These are phyloP conservation scores for Pedetes capensis DNA, from an alignment of 2,113 vertebrate species.

Conservation along the genomic window DNA sequence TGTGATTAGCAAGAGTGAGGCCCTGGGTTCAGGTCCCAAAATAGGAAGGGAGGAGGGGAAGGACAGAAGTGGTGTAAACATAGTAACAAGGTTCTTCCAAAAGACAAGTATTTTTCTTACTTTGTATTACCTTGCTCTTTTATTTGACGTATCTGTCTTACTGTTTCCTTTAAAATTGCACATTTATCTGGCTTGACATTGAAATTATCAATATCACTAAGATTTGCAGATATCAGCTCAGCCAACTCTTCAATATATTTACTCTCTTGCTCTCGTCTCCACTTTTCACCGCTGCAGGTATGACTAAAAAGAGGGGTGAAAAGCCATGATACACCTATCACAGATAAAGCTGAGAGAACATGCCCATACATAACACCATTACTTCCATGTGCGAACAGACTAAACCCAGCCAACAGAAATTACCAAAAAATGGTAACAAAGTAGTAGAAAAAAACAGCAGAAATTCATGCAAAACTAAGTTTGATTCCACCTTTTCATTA, in stretches of 20 bases:
- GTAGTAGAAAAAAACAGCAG: not conserved
- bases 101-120: slow-evolving; percentile 49
- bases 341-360: not conserved
- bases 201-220: slow-evolving; percentile 98
- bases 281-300: slow-evolving; percentile 93
- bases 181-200: slow-evolving; percentile 99
- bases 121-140: slow-evolving; percentile 95
- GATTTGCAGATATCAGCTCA: slow-evolving; percentile 98
- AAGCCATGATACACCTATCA: not conserved
- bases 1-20: not conserved
- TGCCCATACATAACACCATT: not conserved
- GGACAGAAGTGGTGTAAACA: not conserved
- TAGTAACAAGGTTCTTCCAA: not conserved
- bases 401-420: not conserved
- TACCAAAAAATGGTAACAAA: not conserved
- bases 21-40: not conserved
- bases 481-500: not conserved
- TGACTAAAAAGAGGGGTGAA: slow-evolving; percentile 64
- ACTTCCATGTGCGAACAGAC: not conserved
- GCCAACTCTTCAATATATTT: slow-evolving; percentile 99
- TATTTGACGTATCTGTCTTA: slow-evolving; percentile 98
- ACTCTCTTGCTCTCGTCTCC: slow-evolving; percentile 97
- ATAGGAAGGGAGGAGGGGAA: not conserved
- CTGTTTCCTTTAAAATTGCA: slow-evolving; percentile 98
- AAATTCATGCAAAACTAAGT: not conserved